A percentile compares a stretch with the other conserved stretches of the same genome.
Conservation (phyloP, 92 coral and sea anemone genomes). For the Chrysogorgia sp. region DNA sequence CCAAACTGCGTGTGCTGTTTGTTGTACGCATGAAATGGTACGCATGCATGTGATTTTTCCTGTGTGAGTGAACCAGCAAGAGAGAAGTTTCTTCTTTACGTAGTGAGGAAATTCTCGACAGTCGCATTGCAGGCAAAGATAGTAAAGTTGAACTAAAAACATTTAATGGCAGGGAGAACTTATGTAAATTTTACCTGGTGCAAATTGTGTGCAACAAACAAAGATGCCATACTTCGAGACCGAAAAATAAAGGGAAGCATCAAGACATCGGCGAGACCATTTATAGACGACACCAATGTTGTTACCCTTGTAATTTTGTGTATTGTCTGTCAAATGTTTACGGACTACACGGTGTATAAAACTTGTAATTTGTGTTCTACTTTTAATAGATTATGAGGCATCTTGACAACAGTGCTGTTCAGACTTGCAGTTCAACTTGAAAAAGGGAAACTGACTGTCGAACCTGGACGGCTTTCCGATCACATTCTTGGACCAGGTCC, state of each 20-base stretch:
- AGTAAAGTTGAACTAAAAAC: too few species aligned
- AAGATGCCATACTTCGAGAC: conserved; percentile 17
- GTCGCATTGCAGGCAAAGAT: too few species aligned
- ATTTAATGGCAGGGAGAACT: not conserved
- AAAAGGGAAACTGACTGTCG: not conserved
- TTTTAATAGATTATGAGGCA: conserved; percentile 15
- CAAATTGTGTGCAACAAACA: not conserved
- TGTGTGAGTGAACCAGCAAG: too few species aligned
- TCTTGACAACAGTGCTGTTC: conserved; percentile 13
- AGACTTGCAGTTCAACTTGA: not conserved
- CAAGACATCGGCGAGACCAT: not conserved
- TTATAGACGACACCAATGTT: not conserved
- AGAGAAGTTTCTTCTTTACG: too few species aligned
- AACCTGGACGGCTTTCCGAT: conserved; percentile 3
- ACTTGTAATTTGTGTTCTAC: too few species aligned
- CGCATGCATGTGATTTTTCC: not conserved
- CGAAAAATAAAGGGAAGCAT: not conserved
- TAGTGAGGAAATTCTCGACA: too few species aligned
- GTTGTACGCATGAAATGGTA: too few species aligned
- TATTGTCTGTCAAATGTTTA: not conserved
- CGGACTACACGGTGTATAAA: not conserved
- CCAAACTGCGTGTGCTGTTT: not conserved
- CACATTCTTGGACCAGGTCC: too few species aligned
- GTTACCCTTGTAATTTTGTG: not conserved
- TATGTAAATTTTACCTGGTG: not conserved